phyloP scores from a whole-genome alignment of 2,113 vertebrate species.

The Aegithalos caudatus region DNA sequence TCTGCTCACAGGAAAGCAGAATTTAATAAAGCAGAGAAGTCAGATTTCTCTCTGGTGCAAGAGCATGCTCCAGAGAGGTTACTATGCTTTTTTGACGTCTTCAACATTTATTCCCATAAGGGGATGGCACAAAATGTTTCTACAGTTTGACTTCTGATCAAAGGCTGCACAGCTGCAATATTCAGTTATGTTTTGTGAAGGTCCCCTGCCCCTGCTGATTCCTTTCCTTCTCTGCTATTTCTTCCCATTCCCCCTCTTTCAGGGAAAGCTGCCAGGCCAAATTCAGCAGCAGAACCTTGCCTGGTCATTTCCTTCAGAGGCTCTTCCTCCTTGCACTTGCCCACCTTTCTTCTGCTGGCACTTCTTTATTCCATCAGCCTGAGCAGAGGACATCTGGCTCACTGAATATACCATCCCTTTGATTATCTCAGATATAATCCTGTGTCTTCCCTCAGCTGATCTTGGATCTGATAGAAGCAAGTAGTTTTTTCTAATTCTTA shows the following conservation, averaged over 20 bases:
- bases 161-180: neutral
- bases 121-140: neutral
- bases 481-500: neutral
- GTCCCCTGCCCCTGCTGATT: neutral
- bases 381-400: neutral
- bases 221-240: neutral
- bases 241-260: neutral
- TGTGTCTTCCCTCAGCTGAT: neutral
- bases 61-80: neutral
- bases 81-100: neutral
- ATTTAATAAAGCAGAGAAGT: conserved; percentile 39
- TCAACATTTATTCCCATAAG: neutral
- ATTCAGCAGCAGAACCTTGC: neutral
- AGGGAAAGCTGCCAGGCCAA: neutral
- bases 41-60: neutral
- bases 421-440: neutral
- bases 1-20: neutral
- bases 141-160: neutral
- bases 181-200: neutral
- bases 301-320: neutral
- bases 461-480: neutral
- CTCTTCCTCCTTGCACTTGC: neutral
- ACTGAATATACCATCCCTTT: neutral
- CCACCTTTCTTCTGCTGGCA: neutral
- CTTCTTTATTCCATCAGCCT: neutral